Percentiles rank a stretch among this genome's conserved stretches.
Evolutionary conservation across 2,888 invertebrate genomes (phyloP).

Genomic region (Phortica magna): DNA sequence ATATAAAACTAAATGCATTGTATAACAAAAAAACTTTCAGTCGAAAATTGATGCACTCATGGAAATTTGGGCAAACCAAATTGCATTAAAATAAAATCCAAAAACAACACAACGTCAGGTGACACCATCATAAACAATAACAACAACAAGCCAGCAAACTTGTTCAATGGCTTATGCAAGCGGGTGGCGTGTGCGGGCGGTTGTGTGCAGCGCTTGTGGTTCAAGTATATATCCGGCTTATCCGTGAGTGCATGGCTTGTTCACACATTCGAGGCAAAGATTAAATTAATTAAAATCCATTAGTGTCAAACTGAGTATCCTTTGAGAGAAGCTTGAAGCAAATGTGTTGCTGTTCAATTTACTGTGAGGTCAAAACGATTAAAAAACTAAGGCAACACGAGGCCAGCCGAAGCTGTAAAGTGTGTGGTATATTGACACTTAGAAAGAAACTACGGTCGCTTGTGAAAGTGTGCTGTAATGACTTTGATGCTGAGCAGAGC

Average conservation of each 20-base stretch:
- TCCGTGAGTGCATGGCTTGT: background rate
- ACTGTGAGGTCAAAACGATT: conserved; percentile 41
- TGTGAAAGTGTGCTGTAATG: no score
- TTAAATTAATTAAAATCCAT: conserved; percentile 27
- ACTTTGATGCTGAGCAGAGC: no score
- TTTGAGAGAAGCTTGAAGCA: background rate
- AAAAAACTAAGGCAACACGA: conserved; percentile 32
- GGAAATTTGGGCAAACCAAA: background rate
- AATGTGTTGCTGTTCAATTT: background rate
- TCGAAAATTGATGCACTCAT: no score
- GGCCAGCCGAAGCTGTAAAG: no score
- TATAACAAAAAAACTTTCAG: no score
- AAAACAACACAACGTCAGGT: background rate
- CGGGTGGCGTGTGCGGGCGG: no score
- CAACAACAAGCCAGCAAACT: background rate
- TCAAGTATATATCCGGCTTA: background rate
- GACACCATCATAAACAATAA: background rate
- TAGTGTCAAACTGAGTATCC: conserved; percentile 26
- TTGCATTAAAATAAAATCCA: background rate
- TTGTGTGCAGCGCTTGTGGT: background rate
- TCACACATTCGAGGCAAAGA: background rate
- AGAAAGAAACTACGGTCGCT: no score
- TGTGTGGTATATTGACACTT: no score
- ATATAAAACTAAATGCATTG: background rate
- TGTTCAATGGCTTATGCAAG: no score